Conservation (phyloP, 2,888 invertebrate genomes). For the Drosophila neutralis region DNA sequence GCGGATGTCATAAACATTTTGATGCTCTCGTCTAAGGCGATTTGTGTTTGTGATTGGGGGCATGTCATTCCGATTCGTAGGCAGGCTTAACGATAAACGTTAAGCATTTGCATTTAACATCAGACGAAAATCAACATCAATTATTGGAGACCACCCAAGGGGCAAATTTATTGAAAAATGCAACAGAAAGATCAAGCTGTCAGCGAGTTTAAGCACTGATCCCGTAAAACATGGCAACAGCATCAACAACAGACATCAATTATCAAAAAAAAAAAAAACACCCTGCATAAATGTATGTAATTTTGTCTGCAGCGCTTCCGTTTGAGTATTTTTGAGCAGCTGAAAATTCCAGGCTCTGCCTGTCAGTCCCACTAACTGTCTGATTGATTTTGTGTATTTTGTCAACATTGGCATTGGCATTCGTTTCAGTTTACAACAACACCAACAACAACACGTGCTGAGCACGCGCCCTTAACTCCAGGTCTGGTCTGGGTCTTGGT, state of each 20-base stretch:
- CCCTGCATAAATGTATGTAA: conserved; percentile 3
- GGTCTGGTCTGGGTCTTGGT: background rate
- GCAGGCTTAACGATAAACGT: conserved; percentile 12
- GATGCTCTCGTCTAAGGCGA: conserved; percentile 19
- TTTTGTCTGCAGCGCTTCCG: conserved; percentile 49
- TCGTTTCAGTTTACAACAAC: conserved; percentile 24
- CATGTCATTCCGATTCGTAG: conserved; percentile 36
- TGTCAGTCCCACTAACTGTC: conserved; percentile 14
- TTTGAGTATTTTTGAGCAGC: conserved; percentile 30
- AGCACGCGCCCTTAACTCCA: conserved; percentile 53
- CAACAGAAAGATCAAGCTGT: conserved; percentile 6
- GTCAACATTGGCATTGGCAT: conserved; percentile 54
- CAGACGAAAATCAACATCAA: conserved; percentile 15
- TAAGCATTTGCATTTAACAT: conserved; percentile 31
- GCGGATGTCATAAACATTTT: conserved; percentile 65
- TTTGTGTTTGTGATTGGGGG: conserved; percentile 5
- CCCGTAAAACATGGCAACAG: background rate
- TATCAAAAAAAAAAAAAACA: background rate
- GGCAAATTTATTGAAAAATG: background rate
- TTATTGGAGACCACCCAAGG: conserved; percentile 31
- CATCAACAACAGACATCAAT: conserved; percentile 16
- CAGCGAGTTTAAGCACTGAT: conserved; percentile 1
- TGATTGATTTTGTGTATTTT: conserved; percentile 47
- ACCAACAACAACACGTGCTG: conserved; percentile 33
- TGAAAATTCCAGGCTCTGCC: conserved; percentile 10